Base-by-base conservation (phyloP, 2,888 invertebrate genomes). In the Tenthredo distinguenda region DNA sequence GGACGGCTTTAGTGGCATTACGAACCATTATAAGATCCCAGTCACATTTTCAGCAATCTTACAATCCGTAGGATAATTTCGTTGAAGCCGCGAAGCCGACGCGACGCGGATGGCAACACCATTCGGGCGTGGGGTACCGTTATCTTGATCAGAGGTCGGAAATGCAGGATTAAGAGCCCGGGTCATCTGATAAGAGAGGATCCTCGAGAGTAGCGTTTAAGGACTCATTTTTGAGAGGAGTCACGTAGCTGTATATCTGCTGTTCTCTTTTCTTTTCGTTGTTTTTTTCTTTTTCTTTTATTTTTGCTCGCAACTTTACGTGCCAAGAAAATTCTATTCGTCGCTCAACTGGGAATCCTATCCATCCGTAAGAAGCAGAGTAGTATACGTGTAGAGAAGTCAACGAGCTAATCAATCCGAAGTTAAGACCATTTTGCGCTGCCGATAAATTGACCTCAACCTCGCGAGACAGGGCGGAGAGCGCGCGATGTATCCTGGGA, bases 401-500 rank as follows among this genome's bases (percentile, higher is more conserved):
- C 81, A 62, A 81, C 81, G 26, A 81, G 81, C 81, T 37, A 81
- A 81, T 81, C 62, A 62, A 62, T 81, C 62, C 40, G 40, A 37
- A 58, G 81, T 81, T 62, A 7, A 81, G 40, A 81, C 62, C 15
- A 58, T 81, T 81, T 81, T 62, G 58, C 58, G 40, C 81, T 62
- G 40, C 40, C 37, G 81, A 81, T 81, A 58, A 81, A 81, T 81
- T 81, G 40, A 81, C 58, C 62, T 37, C 81, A 81, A 81, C 37
- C 62, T 81, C 62, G 81, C 81, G n/a, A 37, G 62, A 34, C 58
- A 55, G 40, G 40, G 40, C 21, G 31, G 1, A 37, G 37, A 43
- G 21, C 37, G 12, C n/a, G 62, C 81, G 58, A 81, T 81, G 81
- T 62, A 58, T 81, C 81, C 58, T 81, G 81, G 81, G 81, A 81